Conservation (phyloP, 2,113 vertebrate genomes). For the Colaptes auratus region DNA sequence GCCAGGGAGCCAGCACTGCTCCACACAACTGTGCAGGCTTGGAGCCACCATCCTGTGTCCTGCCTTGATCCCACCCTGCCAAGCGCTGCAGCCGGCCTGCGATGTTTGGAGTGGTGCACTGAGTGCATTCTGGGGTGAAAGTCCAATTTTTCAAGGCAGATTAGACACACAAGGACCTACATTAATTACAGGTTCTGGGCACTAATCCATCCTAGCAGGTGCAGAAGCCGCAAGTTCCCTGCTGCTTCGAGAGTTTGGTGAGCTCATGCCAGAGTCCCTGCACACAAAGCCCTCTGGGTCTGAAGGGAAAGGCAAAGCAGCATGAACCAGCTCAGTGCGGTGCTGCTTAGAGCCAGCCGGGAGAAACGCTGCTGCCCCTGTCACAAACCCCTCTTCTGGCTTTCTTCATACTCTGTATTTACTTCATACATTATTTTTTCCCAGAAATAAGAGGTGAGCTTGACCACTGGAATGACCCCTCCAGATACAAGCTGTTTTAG, state of each 20-base stretch:
- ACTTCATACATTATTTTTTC: not conserved
- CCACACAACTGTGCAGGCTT: fast-evolving
- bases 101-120: not conserved
- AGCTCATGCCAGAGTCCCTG: not conserved
- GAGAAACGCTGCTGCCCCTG: not conserved
- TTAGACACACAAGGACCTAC: slow-evolving; percentile 67
- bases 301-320: not conserved
- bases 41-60: fast-evolving
- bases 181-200: slow-evolving; percentile 72
- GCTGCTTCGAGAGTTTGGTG: not conserved
- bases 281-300: not conserved
- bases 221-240: slow-evolving; percentile 56
- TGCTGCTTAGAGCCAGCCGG: not conserved
- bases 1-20: not conserved
- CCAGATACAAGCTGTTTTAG: not conserved
- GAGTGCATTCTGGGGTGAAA: slow-evolving; percentile 53
- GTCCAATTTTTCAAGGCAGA: slow-evolving; percentile 67
- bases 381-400: not conserved
- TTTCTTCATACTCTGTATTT: not conserved
- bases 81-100: fast-evolving
- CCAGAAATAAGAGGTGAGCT: not conserved
- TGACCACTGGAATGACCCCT: not conserved
- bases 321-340: not conserved
- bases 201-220: slow-evolving; percentile 65
- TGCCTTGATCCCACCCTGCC: fast-evolving